Conservation (phyloP, 1,140 invertebrate species). For the Pogonomyrmex californicus region DNA sequence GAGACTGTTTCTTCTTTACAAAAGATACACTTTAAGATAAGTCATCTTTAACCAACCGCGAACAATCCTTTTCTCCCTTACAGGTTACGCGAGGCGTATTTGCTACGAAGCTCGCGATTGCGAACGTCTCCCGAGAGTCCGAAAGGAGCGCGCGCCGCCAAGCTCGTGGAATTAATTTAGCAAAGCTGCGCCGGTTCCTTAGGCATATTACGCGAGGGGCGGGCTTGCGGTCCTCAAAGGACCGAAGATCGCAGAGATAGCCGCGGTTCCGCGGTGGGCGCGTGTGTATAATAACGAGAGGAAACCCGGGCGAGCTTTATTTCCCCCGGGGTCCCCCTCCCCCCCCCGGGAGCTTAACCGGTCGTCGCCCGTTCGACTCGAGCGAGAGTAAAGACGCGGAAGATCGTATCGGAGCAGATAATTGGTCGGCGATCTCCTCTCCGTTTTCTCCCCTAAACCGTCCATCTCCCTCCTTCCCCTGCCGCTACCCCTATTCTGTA, state of each 20-base stretch:
- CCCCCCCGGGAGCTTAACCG: slow-evolving; percentile 79
- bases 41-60: background rate
- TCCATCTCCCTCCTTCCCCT: background rate
- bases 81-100: background rate
- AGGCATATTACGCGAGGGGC: slow-evolving; percentile 39
- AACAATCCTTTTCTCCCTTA: slow-evolving; percentile 17
- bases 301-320: slow-evolving; percentile 84
- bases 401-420: slow-evolving; percentile 86
- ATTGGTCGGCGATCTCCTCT: slow-evolving; percentile 84
- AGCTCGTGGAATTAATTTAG: slow-evolving; percentile 61
- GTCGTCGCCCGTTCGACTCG: slow-evolving; percentile 77
- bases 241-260: slow-evolving; percentile 60
- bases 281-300: slow-evolving; percentile 85
- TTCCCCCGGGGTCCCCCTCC: slow-evolving; percentile 80
- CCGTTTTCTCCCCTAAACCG: slow-evolving; percentile 68
- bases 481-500: background rate
- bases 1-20: background rate
- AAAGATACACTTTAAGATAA: slow-evolving; percentile 12
- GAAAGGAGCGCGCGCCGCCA: slow-evolving; percentile 25
- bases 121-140: slow-evolving; percentile 38
- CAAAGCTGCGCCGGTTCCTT: slow-evolving; percentile 56
- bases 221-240: slow-evolving; percentile 46
- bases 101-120: slow-evolving; percentile 36
- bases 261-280: slow-evolving; percentile 66
- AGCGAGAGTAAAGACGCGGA: slow-evolving; percentile 81